Evolutionary conservation across 2,113 vertebrate genomes (phyloP), one percentile per base, ranked within the genome.

Genomic region (Ascaphus truei): DNA sequence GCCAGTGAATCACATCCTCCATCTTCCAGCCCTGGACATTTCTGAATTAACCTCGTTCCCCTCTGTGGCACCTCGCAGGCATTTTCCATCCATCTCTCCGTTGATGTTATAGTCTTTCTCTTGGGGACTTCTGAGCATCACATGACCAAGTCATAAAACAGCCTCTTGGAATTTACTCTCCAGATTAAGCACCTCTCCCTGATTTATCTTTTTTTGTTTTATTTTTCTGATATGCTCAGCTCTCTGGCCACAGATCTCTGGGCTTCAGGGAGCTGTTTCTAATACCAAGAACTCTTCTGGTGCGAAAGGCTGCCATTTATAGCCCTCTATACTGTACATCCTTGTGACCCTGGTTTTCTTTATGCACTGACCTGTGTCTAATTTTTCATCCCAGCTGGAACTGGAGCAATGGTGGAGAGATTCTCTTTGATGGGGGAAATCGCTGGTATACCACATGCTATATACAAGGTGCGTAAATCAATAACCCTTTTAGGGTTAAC

Each of bases 221-320:
- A 48, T 31, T 22, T 33, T 22, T 18, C 22, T 41, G 12, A 9
- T 48, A 18, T 56, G 26, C 45, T 63, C 29, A 11, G 16, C 36
- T 50, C 25, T 27, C 33, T 59, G 41, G 18, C 50, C 43, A 36
- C 22, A n/a, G n/a, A n/a, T n/a, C n/a, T n/a, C n/a, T n/a, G n/a
- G n/a, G 41, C 65, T 59, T n/a, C 16, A 20, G 41, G 55, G 65
- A 68, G 11, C 29, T 37, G 20, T 68, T 59, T 68, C 43, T 68
- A 67, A 57, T 58, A 58, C 45, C 18, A 26, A 48, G 65, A 59
- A 45, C 6, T 59, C 26, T 55, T 55, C 30, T 50, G 65, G 55
- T 36, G 22, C 58, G 48, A 9, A 57, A 18, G 30, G 22, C 31
- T 59, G 22, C 34, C 47, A 59, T 68, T 50, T 50, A 48, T n/a